Base-by-base conservation (phyloP, 2,888 invertebrate species). In the Leptogaster cylindrica region DNA sequence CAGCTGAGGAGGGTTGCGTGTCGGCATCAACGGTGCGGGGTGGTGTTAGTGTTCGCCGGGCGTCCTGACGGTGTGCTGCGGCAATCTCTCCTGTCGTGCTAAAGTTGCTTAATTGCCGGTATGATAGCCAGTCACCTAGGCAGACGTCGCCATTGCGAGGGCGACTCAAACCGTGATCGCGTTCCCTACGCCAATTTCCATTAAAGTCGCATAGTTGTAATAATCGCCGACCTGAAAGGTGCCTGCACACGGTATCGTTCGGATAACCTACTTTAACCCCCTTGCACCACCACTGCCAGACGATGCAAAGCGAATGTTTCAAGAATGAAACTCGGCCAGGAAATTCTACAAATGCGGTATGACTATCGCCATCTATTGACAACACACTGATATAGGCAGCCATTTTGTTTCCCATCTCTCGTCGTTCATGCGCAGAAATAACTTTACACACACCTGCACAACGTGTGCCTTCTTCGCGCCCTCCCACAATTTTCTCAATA, bases 341-440 rank as follows among this genome's bases (percentile, higher is more conserved):
- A 12, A 31, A 16, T 25, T 8, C 23, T 20, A 20, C 5, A 5
- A 8, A 14, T 16, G 51, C 44, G 20, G 25, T 33, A 73, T 71
- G 64, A 36, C 70, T 75, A 72, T 76, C 75, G 81, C 77, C 80
- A 81, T 78, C 80, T 80, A 74, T 73, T 75, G 78, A 67, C 69
- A 68, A 72, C 69, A 69, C 72, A 67, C 67, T 33, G 68, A 73
- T 78, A 77, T 78, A 75, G 78, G 77, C 76, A 79, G 81, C 80
- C 80, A 80, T 80, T 80, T 80, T 80, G 79, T 79, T 66, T 66
- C 65, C 36, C 33, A 50, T 65, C 51, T 67, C 65, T 64, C 55
- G 50, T 52, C 50, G 69, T 68, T 66, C 65, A 66, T 72, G 68
- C 73, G 71, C 65, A 51, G 68, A 68, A 51, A 69, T 71, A 69